Evolutionary conservation across 2,888 invertebrate species (phyloP).

Genomic region (Eutolmus rufibarbis): DNA sequence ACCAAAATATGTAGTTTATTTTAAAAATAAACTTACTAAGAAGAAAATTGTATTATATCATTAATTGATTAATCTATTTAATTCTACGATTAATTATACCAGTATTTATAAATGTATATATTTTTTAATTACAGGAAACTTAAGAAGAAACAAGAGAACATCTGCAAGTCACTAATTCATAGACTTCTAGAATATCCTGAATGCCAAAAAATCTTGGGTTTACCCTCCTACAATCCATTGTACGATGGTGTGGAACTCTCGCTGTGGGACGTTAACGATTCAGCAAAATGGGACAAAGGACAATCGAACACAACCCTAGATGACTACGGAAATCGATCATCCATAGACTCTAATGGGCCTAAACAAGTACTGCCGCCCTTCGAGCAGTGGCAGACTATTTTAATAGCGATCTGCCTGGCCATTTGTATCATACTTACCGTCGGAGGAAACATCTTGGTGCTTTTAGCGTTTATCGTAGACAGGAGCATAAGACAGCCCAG

Average conservation of each 20-base stretch:
- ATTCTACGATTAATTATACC: too few species aligned
- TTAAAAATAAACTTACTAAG: too few species aligned
- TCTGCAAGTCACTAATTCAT: slow-evolving; percentile 73
- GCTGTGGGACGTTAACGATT: slow-evolving; percentile 60
- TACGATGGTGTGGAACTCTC: slow-evolving; percentile 61
- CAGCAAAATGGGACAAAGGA: slow-evolving; percentile 53
- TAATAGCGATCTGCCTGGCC: slow-evolving; percentile 86
- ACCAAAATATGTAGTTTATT: too few species aligned
- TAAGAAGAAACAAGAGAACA: slow-evolving; percentile 75
- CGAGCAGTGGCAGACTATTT: slow-evolving; percentile 86
- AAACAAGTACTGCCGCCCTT: slow-evolving; percentile 81
- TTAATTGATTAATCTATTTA: too few species aligned
- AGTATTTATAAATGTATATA: too few species aligned
- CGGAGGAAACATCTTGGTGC: slow-evolving; percentile 93
- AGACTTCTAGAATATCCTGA: slow-evolving; percentile 68
- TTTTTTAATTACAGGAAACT: slow-evolving; percentile 69
- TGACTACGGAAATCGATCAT: slow-evolving; percentile 51
- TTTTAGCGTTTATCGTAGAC: slow-evolving; percentile 94
- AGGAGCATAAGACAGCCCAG: slow-evolving; percentile 94
- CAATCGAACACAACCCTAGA: slow-evolving; percentile 56
- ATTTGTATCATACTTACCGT: slow-evolving; percentile 91
- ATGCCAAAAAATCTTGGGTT: slow-evolving; percentile 68
- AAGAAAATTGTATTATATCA: too few species aligned
- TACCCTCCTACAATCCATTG: slow-evolving; percentile 61
- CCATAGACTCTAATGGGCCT: slow-evolving; percentile 52